Evolutionary conservation across 2,797 vertebrate species (phyloP), one percentile per base, ranked within the genome.

Genomic region (Clarias fuscus): DNA sequence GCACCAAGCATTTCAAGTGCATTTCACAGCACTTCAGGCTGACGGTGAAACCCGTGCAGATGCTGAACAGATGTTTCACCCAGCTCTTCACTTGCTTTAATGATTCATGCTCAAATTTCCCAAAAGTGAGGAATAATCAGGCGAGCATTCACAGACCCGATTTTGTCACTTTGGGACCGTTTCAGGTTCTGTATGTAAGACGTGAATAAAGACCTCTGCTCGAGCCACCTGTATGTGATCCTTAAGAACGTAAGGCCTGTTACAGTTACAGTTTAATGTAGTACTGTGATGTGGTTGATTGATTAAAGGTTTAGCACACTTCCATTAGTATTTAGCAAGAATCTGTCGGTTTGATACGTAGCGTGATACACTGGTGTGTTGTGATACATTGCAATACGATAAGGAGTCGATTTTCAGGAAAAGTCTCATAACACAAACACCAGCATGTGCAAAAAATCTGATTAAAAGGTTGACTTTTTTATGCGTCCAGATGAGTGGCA

Each of bases 1-100:
- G 7, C n/a, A 22, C 22, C 40, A 27, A 27, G 40, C 79, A 22
- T 56, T 67, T 67, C 8, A 48, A 48, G 10, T 48, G 48, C 17
- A 14, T 67, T 30, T 67, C 61, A 18, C 14, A 43, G 78, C 78
- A 43, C 43, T 43, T 64, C 78, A 65, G 61, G 61, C 37, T 65
- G 14, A 65, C 14, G 5, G 33, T 22, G 22, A 65, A 81, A 65
- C 40, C 7, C 62, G 64, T 82, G 79, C 79, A 82, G 79, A 82
- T 67, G 79, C n/a, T 68, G 43, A 68, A 82, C 78, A 81, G 61
- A 81, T 81, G 78, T 64, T 80, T 80, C 37, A 43, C 24, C 17
- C 14, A 65, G 37, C 24, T 48, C 61, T 67, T 65, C n/a, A 20
- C 62, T 53, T 18, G 62, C 62, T 22, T 30, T 53, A 67, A 67